These are phyloP conservation scores for Steinernema hermaphroditum DNA, from an alignment of 2,888 invertebrate species.

Conservation along the genomic window DNA sequence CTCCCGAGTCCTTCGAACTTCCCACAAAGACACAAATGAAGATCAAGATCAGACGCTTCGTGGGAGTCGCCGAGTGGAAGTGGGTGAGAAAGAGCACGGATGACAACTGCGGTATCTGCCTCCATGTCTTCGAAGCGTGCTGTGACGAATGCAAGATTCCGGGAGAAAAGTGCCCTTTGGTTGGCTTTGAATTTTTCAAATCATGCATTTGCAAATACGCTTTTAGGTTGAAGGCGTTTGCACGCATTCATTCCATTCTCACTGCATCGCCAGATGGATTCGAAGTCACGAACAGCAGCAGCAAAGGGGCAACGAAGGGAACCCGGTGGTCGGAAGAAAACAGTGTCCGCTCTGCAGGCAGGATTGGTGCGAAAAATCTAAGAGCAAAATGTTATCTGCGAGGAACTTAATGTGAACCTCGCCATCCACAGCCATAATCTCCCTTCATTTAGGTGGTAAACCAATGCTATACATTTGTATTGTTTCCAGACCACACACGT, in stretches of 20 bases:
- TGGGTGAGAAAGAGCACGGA: conserved; percentile 2
- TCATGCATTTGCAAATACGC: neutral
- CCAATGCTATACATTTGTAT: too few relatives aligned
- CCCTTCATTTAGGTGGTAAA: too few relatives aligned
- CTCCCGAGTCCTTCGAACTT: neutral
- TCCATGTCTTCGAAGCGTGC: conserved; percentile 39
- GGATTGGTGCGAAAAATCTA: too few relatives aligned
- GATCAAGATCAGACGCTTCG: too few relatives aligned
- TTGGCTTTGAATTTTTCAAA: too few relatives aligned
- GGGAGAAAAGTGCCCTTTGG: conserved; percentile 96
- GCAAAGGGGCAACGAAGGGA: too few relatives aligned
- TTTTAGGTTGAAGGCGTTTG: conserved; percentile 76
- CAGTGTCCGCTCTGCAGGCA: conserved; percentile 7
- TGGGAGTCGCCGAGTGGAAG: conserved; percentile 1
- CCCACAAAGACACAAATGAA: neutral
- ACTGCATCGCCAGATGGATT: conserved; percentile 95
- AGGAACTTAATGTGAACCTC: too few relatives aligned
- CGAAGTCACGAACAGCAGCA: neutral
- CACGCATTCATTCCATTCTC: conserved; percentile 97
- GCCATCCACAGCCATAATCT: too few relatives aligned
- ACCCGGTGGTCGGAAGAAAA: too few relatives aligned
- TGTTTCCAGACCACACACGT: too few relatives aligned
- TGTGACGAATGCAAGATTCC: conserved; percentile 96
- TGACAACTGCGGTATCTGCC: conserved; percentile 17
- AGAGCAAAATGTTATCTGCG: too few relatives aligned